A percentile compares a stretch with the other conserved stretches of the same genome.
Conservation (phyloP, 2,113 vertebrate genomes). For the Amphiprion percula region DNA sequence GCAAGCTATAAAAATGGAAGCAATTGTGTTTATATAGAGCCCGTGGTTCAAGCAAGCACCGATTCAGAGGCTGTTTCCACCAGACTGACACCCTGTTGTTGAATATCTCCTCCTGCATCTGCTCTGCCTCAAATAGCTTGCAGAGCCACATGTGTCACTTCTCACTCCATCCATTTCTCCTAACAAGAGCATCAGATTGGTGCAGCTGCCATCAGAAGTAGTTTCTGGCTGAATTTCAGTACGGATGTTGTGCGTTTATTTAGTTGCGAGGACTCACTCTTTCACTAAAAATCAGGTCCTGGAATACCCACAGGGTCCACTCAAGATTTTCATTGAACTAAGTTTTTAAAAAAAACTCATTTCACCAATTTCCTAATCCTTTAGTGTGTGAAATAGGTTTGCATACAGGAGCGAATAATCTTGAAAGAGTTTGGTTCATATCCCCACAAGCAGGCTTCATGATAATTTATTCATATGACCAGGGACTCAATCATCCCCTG, state of each 20-base stretch:
- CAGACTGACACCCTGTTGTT: conserved; percentile 59
- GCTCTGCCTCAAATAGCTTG: conserved; percentile 56
- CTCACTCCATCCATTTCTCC: conserved; percentile 39
- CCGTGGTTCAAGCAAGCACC: conserved; percentile 28
- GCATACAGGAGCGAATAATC: conserved; percentile 17
- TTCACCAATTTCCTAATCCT: conserved; percentile 51
- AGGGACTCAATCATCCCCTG: conserved; percentile 7
- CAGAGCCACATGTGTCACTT: conserved; percentile 44
- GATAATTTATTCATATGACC: conserved; percentile 40
- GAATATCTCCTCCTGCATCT: conserved; percentile 59
- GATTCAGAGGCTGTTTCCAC: conserved; percentile 45
- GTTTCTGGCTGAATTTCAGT: conserved; percentile 29
- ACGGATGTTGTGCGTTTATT: not conserved
- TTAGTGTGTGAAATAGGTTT: conserved; percentile 57
- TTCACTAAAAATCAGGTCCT: not conserved
- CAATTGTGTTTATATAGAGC: conserved; percentile 51
- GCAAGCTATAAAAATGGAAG: conserved; percentile 35
- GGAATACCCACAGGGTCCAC: not conserved
- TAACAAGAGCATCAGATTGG: conserved; percentile 60
- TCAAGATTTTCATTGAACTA: conserved; percentile 15
- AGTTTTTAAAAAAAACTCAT: conserved; percentile 13
- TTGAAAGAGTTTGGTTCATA: conserved; percentile 29
- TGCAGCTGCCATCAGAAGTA: conserved; percentile 43
- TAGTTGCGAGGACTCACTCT: not conserved
- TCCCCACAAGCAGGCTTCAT: conserved; percentile 17